Conservation (phyloP, 2,888 invertebrate species). For the Asteroscopus sphinx region DNA sequence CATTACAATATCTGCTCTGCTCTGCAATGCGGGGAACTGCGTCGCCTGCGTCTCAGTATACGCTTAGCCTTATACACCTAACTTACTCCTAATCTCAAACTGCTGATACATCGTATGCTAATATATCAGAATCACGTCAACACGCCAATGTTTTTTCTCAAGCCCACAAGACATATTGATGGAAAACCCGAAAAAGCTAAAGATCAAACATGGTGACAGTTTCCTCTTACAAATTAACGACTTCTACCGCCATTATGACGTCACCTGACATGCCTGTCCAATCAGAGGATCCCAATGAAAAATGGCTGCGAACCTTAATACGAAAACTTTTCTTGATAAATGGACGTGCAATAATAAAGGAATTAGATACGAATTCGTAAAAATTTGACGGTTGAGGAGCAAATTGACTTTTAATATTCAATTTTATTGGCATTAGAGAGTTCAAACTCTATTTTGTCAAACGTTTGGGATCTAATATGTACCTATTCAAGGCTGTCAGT, state of each 20-base stretch:
- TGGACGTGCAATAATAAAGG: constrained; percentile 62
- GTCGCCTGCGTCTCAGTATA: too few species aligned
- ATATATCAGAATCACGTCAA: constrained; percentile 44
- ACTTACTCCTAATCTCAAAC: too few species aligned
- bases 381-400: constrained; percentile 40
- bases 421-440: constrained; percentile 42
- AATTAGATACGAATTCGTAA: constrained; percentile 62
- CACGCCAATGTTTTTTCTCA: constrained; percentile 26
- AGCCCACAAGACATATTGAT: constrained; percentile 42
- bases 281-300: constrained; percentile 74
- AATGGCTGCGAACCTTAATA: constrained; percentile 71
- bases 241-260: constrained; percentile 63
- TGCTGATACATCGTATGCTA: constrained; percentile 18
- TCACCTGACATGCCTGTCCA: constrained; percentile 73
- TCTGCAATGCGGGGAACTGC: too few species aligned
- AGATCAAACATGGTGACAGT: constrained; percentile 42
- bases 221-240: constrained; percentile 65
- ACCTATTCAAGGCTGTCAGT: constrained; percentile 28
- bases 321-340: constrained; percentile 70
- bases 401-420: constrained; percentile 52
- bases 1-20: too few species aligned
- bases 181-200: constrained; percentile 42
- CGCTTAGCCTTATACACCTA: too few species aligned
- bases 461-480: constrained; percentile 28
- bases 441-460: constrained; percentile 42